Conservation (phyloP, 2,888 invertebrate genomes). For the Ceraclea dissimilis region DNA sequence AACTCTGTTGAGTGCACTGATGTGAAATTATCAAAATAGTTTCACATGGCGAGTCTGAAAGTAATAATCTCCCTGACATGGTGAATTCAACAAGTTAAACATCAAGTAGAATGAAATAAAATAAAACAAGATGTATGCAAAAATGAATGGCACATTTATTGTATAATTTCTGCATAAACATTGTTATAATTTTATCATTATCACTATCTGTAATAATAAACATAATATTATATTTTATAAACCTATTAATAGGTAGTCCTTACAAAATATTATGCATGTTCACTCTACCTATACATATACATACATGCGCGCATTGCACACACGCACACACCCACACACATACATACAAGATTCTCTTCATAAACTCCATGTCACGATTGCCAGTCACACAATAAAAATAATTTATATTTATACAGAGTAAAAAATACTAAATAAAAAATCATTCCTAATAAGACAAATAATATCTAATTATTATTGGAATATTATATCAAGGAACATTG, state of each 20-base stretch:
- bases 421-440: not conserved
- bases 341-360: conserved; percentile 4
- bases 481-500: too few species aligned
- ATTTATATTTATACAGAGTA: not conserved
- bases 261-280: not conserved
- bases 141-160: conserved; percentile 53
- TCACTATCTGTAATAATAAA: conserved; percentile 23
- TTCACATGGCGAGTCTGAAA: too few species aligned
- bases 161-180: conserved; percentile 44
- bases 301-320: not conserved
- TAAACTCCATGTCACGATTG: not conserved
- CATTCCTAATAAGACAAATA: not conserved
- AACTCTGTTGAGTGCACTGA: too few species aligned
- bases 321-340: conserved; percentile 4
- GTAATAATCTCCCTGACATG: too few species aligned
- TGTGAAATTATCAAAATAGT: too few species aligned
- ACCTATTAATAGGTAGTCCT: conserved; percentile 14
- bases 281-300: not conserved
- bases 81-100: too few species aligned
- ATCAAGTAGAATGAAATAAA: too few species aligned
- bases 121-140: conserved; percentile 34
- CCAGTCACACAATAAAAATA: conserved; percentile 2
- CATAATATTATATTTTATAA: conserved; percentile 25
- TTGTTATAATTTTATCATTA: conserved; percentile 37
- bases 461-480: too few species aligned